Evolutionary conservation across 2,797 vertebrate genomes (phyloP).

Genomic region (Pagetopsis macropterus): DNA sequence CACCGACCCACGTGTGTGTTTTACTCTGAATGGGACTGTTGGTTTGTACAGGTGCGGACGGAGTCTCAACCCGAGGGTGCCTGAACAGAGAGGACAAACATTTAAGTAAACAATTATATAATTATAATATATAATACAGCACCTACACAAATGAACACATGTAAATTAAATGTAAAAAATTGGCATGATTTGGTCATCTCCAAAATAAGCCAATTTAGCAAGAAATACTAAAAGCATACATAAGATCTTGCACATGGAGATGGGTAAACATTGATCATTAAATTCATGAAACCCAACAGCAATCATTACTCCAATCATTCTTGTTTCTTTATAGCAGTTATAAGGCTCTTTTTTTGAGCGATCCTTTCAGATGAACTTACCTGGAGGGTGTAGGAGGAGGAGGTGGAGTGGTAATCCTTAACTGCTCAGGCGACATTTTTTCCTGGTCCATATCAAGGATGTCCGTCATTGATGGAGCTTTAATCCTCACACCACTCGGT

Average conservation of each 20-base stretch:
- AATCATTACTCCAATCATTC: background rate
- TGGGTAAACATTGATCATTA: background rate
- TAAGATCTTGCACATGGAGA: background rate
- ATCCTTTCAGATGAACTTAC: slow-evolving; percentile 41
- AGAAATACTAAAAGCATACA: background rate
- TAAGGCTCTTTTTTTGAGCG: background rate
- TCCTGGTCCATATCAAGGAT: slow-evolving; percentile 79
- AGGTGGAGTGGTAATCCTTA: slow-evolving; percentile 69
- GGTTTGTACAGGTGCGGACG: background rate
- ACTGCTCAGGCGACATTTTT: slow-evolving; percentile 28
- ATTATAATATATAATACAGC: too few relatives aligned
- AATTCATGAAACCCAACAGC: background rate
- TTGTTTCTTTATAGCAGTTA: background rate
- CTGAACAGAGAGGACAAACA: slow-evolving; percentile 37
- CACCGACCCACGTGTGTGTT: slow-evolving; percentile 74
- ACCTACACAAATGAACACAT: background rate
- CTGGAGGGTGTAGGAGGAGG: slow-evolving; percentile 58
- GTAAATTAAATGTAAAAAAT: background rate
- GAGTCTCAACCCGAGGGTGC: slow-evolving; percentile 25
- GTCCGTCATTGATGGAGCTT: slow-evolving; percentile 84
- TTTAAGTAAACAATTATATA: background rate
- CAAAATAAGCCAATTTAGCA: background rate
- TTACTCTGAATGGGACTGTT: slow-evolving; percentile 37
- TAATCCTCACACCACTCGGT: slow-evolving; percentile 83
- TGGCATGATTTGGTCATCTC: background rate